Base-by-base conservation (phyloP, 2,113 vertebrate genomes). In the Perca schrenkii region DNA sequence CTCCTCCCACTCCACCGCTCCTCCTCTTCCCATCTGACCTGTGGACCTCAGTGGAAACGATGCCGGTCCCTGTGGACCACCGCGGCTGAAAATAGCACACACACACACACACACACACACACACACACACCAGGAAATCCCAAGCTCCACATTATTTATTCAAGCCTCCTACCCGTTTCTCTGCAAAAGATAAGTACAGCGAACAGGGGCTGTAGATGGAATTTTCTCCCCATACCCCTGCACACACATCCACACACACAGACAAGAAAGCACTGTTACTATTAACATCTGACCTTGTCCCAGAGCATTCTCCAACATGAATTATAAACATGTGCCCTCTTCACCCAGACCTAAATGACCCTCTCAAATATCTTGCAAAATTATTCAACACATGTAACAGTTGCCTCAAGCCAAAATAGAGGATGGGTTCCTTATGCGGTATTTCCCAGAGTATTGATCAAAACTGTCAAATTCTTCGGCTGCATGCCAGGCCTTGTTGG, bases 251-350 rank as follows among this genome's bases (percentile, higher is more conserved):
- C 25, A 34, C 25, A 40, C 46, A 70, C 66, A 75, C n/a, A 40
- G n/a, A 25, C 76, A 72, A 31, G 46, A 73, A 86, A 77, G 77
- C 66, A 25, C 58, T 69, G 63, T 68, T 73, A 82, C 13, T 65
- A 77, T 81, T 84, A 82, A 77, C 80, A 75, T 84, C 65, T 83
- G 82, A 86, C 84, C 86, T 80, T 86, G 78, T 87, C 79, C 80
- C 66, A 25, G 53, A 75, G 71, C 46, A 69, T 79, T 80, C 66
- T 15, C 31, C 47, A 52, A 2, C 67, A 83, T 89, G 69, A 88
- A 90, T 90, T 88, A 86, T 86, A 89, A 90, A 83, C 68, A 85
- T 11, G 50, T 13, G 2, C n/a, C 50, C 40, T 83, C 70, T 64
- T 82, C 12, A 40, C 47, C 63, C 12, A 53, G 62, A 69, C 74